Evolutionary conservation across 2,888 invertebrate species (phyloP), one percentile per base, ranked within the genome.

Genomic region (Apoda limacodes): DNA sequence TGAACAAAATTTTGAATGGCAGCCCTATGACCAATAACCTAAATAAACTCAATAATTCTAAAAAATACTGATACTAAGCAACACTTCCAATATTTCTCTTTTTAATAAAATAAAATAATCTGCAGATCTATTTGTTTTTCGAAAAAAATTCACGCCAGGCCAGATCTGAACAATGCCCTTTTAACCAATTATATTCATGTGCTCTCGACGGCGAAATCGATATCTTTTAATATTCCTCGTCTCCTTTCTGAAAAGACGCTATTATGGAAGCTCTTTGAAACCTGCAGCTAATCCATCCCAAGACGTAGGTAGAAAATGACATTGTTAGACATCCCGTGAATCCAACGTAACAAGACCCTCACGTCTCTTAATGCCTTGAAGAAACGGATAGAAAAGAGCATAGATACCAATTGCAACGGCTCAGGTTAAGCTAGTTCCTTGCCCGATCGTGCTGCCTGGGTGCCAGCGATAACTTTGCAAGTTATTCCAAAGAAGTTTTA

Each of bases 321-420:
- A 36, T 44, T 42, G 37, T 40, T 37, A 37, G 17, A 20, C 5
- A 5, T 14, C 27, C 30, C 32, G 33, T 37, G 39, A 41, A 39
- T 42, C 38, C 34, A 38, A 38, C 40, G 25, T 32, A 22, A 12
- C 22, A 25, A 17, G 21, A 30, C 38, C 20, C 30, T 31, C 30
- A 29, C 30, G 32, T 22, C 32, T 31, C 36, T 29, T 12, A n/a
- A 20, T 25, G 14, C 22, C 35, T 34, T 35, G 35, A 36, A 37
- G 30, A 35, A 26, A 33, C 21, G 25, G 17, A 12, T 30, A 19
- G 21, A 22, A 7, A 13, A 29, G 34, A 35, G 11, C 13, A 25
- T 25, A 9, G 22, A 35, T 34, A 43, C 36, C 31, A 22, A 39
- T 13, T 30, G 28, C 28, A 19, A 29, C 20, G 28, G 42, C 31